phyloP scores from a whole-genome alignment of 1,140 invertebrate species.

The Uloborus diversus region DNA sequence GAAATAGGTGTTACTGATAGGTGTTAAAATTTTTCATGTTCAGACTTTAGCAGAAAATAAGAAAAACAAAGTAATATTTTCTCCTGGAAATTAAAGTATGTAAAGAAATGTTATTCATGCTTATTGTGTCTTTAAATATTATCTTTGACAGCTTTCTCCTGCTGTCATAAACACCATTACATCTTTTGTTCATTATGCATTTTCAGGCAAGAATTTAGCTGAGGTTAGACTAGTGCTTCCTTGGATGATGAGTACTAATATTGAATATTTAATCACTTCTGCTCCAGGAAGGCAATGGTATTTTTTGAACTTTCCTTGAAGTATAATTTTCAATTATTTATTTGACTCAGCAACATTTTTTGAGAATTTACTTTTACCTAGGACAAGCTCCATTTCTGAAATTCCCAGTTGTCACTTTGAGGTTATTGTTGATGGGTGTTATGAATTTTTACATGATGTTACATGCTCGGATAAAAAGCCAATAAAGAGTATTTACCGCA shows the following conservation, averaged over 20 bases:
- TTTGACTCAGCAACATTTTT: neutral
- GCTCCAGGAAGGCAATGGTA: conserved; percentile 73
- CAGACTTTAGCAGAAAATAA: too few relatives aligned
- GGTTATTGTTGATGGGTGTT: conserved; percentile 62
- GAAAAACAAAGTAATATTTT: too few relatives aligned
- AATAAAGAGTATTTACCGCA: conserved; percentile 75
- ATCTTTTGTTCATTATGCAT: too few relatives aligned
- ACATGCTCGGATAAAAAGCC: conserved; percentile 76
- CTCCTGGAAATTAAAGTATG: too few relatives aligned
- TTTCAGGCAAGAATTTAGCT: conserved; percentile 69
- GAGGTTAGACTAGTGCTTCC: conserved; percentile 76
- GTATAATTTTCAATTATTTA: neutral
- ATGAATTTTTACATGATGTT: conserved; percentile 83
- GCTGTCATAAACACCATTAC: too few relatives aligned
- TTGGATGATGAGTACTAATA: conserved; percentile 79
- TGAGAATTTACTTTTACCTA: neutral
- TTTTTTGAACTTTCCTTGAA: neutral
- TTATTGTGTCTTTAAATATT: too few relatives aligned
- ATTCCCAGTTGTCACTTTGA: conserved; percentile 55
- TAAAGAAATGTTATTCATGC: too few relatives aligned
- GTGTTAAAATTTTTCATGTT: too few relatives aligned
- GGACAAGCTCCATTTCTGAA: conserved; percentile 35
- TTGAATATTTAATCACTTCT: conserved; percentile 75
- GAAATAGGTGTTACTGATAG: too few relatives aligned
- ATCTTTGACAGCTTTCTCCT: too few relatives aligned